Percentiles rank a stretch among this genome's conserved stretches.
Conservation (phyloP, 2,888 invertebrate genomes). For the Leptinotarsa peninsularis region DNA sequence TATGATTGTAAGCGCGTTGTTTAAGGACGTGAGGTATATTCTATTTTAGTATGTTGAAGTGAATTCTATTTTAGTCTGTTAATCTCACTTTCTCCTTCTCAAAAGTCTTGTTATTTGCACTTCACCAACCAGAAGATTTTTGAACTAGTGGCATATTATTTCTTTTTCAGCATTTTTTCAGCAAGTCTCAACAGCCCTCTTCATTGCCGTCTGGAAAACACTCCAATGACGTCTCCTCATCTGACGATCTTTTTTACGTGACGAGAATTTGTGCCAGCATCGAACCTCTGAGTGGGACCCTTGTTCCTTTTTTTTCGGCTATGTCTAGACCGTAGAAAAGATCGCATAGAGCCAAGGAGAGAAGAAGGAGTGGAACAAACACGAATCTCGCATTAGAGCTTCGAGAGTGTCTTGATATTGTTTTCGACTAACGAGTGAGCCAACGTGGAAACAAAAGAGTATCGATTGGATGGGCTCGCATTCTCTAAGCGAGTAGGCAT, state of each 20-base stretch:
- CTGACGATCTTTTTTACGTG: neutral
- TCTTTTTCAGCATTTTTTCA: no score
- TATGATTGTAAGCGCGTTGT: no score
- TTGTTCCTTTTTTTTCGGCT: neutral
- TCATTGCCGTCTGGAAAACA: neutral
- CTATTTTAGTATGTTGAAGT: no score
- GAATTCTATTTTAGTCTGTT: no score
- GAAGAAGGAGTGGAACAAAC: neutral
- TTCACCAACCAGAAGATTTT: no score
- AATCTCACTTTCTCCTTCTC: no score
- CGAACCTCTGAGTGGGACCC: neutral
- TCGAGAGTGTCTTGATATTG: conserved; percentile 16
- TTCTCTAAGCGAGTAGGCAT: neutral
- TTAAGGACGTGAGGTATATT: no score
- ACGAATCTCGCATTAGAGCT: conserved; percentile 10
- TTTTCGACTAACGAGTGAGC: conserved; percentile 12
- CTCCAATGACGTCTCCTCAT: neutral
- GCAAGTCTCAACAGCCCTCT: no score
- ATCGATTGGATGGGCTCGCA: conserved; percentile 2
- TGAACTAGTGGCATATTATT: no score
- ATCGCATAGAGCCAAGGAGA: neutral
- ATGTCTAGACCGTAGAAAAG: conserved; percentile 13
- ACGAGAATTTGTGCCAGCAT: neutral
- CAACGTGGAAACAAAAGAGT: conserved; percentile 1
- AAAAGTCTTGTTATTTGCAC: no score